Conservation (phyloP, 2,888 invertebrate genomes). For the Lypha dubia region DNA sequence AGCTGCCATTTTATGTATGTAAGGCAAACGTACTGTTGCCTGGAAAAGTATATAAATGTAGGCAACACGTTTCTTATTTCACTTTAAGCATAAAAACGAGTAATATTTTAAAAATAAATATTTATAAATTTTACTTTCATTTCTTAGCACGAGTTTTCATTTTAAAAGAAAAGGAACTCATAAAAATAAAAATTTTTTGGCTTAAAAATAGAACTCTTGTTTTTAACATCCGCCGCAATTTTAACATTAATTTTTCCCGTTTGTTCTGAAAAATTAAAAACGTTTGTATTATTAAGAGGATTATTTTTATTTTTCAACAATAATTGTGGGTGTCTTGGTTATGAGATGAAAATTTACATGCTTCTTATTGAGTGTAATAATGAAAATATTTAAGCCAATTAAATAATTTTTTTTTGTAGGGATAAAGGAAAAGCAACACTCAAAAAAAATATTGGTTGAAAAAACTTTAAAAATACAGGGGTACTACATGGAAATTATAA, state of each 20-base stretch:
- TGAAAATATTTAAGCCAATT: background rate
- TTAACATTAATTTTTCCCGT: background rate
- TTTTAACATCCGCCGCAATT: background rate
- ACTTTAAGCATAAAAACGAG: background rate
- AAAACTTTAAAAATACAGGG: too few species aligned
- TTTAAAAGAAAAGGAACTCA: background rate
- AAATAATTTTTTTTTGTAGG: too few species aligned
- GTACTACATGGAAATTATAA: too few species aligned
- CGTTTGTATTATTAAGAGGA: background rate
- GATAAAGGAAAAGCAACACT: too few species aligned
- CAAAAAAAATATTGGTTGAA: too few species aligned
- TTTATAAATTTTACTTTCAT: background rate
- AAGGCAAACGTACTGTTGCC: too few species aligned
- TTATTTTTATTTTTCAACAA: conserved; percentile 3
- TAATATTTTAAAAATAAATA: background rate
- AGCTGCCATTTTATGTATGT: too few species aligned
- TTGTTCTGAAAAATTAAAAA: background rate
- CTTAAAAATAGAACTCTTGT: background rate
- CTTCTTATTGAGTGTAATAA: too few species aligned
- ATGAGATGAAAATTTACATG: background rate
- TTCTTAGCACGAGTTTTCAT: conserved; percentile 7
- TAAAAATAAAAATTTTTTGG: background rate
- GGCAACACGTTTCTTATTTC: background rate
- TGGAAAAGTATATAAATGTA: too few species aligned
- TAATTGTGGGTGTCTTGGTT: background rate